Evolutionary conservation across 2,797 vertebrate genomes (phyloP), one percentile per base, ranked within the genome.

Genomic region (Alcedo atthis): DNA sequence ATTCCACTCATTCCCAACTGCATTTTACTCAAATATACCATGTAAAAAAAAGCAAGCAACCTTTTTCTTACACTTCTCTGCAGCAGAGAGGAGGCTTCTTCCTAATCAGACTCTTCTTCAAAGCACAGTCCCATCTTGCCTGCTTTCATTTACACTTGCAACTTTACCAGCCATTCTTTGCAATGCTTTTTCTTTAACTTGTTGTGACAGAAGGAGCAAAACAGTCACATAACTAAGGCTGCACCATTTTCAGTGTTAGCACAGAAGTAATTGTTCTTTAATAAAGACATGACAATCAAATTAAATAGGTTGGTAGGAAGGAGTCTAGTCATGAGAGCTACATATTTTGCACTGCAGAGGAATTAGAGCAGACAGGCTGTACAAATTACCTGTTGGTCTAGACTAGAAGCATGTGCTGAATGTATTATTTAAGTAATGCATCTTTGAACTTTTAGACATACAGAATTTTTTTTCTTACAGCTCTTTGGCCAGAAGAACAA

Each of bases 161-260:
- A 42, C 54, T 87, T 90, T 4, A 91, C 45, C 57, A 26, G 42
- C 57, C 0, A 0, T 14, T 71, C 45, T 71, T 75, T 49, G 22
- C 37, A 66, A 54, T 11, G 26, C 35, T 64, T 91, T 89, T 92
- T 68, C 84, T 84, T 94, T 85, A 54, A 91, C 33, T 83, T 85
- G 30, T 80, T 92, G 61, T 95, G 91, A 94, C 85, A 95, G 51
- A 43, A 89, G 58, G 21, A 89, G 58, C 19, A 87, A 89, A 69
- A 78, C 32, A 91, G 71, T 22, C 81, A 78, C 43, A 64, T 78
- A 93, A 89, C 46, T 58, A 55, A 55, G 61, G 37, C 49, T 89
- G 88, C 93, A 35, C 85, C 46, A 94, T 35, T 75, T 69, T 68
- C 81, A 71, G 43, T 48, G 84, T 71, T 71, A 71, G 54, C 25